Base-by-base conservation (phyloP, 2,113 vertebrate genomes). In the Ceratotherium simum region DNA sequence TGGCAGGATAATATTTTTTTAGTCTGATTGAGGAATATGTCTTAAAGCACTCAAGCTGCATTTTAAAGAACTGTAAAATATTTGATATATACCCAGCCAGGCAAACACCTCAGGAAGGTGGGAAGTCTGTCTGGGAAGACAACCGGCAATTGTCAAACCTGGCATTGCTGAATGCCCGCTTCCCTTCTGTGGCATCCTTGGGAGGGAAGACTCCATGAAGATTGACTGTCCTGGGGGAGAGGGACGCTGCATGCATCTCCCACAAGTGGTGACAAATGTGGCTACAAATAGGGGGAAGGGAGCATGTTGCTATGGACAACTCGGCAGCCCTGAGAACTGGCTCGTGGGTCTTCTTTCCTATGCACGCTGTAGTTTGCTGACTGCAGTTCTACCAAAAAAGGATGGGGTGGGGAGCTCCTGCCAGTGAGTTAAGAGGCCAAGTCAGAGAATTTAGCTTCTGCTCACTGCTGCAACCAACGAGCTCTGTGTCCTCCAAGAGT, bases 11-110 rank as follows among this genome's bases (percentile, higher is more conserved):
- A 18, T 36, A 56, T 8, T 86, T 84, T 79, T 92, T 65, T 64
- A 95, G 70, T 85, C 70, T 85, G 78, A 65, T 79, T 54, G 60
- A 4, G 18, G 54, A 58, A 27, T 76, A 16, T 25, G 62, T 65
- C 72, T 81, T 62, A 62, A 73, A 85, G 62, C 76, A 58, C 42
- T 60, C 70, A 18, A 84, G 29, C 87, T 76, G 6, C 27, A 5
- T 64, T 67, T 79, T 25, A 87, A 79, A 93, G 85, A 76, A 56
- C 51, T 56, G 51, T 20, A 27, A 84, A 90, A 46, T 54, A 58
- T 20, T 18, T 82, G 29, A 18, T 39, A 58, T 54, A n/a, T 27
- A 58, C 8, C 5, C 56, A 83, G 65, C 46, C n/a, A 48, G 75
- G 65, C 54, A 92, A 72, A 70, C 83, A 60, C 23, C 0, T 39